Evolutionary conservation across 2,113 vertebrate genomes (phyloP).

Genomic region (Cavia aperea): DNA sequence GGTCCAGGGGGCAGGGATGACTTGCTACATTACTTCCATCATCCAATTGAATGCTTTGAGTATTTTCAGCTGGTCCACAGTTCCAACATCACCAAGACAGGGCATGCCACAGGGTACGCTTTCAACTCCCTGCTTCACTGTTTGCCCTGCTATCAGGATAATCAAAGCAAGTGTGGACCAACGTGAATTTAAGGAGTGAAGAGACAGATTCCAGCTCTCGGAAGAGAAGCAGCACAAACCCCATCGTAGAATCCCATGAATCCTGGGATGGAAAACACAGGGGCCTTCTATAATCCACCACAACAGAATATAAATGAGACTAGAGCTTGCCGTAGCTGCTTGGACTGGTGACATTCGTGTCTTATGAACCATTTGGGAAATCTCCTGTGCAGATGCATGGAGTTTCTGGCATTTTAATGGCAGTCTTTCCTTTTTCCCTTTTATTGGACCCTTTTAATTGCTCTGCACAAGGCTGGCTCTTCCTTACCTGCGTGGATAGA

Average conservation of each 20-base stretch:
- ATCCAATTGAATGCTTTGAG: too few species aligned
- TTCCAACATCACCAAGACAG: background rate
- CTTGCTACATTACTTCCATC: background rate
- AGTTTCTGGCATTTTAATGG: background rate
- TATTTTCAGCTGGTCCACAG: background rate
- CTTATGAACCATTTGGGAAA: background rate
- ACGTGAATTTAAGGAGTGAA: background rate
- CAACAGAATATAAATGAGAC: background rate
- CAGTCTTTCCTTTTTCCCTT: background rate
- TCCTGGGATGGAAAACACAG: background rate
- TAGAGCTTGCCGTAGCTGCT: background rate
- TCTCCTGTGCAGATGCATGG: background rate
- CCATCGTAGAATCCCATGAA: background rate
- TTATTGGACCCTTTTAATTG: background rate
- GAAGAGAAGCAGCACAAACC: background rate
- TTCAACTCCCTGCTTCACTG: background rate
- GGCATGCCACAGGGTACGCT: background rate
- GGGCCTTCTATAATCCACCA: background rate
- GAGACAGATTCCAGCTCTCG: background rate
- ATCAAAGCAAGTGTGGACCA: background rate
- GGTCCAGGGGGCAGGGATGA: background rate
- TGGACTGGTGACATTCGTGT: background rate
- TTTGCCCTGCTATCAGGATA: background rate
- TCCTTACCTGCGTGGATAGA: background rate
- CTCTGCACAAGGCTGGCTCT: fast-evolving